Percentiles rank a stretch among this genome's conserved stretches.
Evolutionary conservation across 1,140 invertebrate species (phyloP).

Genomic region (Solen grandis): DNA sequence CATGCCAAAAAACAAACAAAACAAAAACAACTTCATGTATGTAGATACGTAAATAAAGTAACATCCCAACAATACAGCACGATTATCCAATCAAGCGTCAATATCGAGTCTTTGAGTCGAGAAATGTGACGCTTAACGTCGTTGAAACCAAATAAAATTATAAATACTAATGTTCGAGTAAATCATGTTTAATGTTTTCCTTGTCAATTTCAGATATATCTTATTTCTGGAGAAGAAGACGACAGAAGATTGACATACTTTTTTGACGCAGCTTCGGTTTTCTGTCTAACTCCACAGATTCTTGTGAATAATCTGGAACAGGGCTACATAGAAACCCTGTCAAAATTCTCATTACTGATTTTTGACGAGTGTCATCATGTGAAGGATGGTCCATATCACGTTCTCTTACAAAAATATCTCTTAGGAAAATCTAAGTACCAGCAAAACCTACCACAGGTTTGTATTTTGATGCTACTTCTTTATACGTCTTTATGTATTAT

Average conservation of each 20-base stretch:
- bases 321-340: constrained; percentile 53
- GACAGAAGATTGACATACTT: constrained; percentile 66
- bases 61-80: too few species aligned
- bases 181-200: too few species aligned
- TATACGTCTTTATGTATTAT: too few species aligned
- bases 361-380: constrained; percentile 81
- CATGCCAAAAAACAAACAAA: too few species aligned
- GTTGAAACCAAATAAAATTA: too few species aligned
- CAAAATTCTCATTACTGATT: constrained; percentile 69
- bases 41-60: too few species aligned
- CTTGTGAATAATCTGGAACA: constrained; percentile 68
- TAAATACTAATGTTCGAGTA: too few species aligned
- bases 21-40: too few species aligned
- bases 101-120: too few species aligned
- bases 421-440: constrained; percentile 57
- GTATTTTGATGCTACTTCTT: too few species aligned
- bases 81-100: too few species aligned
- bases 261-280: constrained; percentile 59
- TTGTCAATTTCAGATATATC: constrained; percentile 28
- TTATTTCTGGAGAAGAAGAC: constrained; percentile 57
- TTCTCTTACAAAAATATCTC: constrained; percentile 72
- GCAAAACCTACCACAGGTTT: constrained; percentile 65
- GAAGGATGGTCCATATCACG: constrained; percentile 72
- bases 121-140: too few species aligned
- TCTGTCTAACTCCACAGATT: constrained; percentile 75